A percentile compares a stretch with the other conserved stretches of the same genome.
phyloP scores from a whole-genome alignment of 2,113 vertebrate genomes.

The Stigmatopora nigra region DNA sequence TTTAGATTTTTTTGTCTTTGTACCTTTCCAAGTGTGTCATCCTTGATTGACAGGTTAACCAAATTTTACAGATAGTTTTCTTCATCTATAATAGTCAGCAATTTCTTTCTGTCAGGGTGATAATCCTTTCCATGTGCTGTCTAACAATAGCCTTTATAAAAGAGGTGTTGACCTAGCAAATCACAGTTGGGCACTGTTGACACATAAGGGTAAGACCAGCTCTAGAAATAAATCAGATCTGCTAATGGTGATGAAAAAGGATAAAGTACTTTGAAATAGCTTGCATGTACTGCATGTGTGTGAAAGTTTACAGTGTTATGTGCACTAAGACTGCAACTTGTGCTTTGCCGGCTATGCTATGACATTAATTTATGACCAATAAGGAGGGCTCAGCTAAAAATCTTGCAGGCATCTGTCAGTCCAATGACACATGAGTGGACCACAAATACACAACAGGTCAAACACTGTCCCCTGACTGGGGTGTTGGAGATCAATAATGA shows the following conservation, averaged over 20 bases:
- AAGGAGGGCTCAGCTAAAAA: background rate
- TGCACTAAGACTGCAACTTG: background rate
- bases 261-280: slow-evolving; percentile 43
- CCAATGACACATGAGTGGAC: background rate
- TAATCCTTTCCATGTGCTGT: slow-evolving; percentile 9
- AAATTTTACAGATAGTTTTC: slow-evolving; percentile 1
- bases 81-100: slow-evolving; percentile 7
- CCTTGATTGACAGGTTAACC: background rate
- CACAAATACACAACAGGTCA: slow-evolving; percentile 12
- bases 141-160: slow-evolving; percentile 21
- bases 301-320: background rate
- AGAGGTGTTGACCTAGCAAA: slow-evolving; percentile 26
- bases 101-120: slow-evolving; percentile 14
- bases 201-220: slow-evolving; percentile 36
- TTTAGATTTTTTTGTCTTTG: background rate
- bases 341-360: background rate
- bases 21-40: background rate
- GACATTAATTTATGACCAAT: background rate
- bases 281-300: background rate
- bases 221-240: slow-evolving; percentile 48
- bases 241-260: slow-evolving; percentile 43
- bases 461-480: slow-evolving; percentile 6
- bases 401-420: background rate
- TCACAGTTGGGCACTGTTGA: slow-evolving; percentile 31
- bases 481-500: slow-evolving; percentile 26